Base-by-base conservation (phyloP, 2,888 invertebrate genomes). In the Yponomeuta evonymella region DNA sequence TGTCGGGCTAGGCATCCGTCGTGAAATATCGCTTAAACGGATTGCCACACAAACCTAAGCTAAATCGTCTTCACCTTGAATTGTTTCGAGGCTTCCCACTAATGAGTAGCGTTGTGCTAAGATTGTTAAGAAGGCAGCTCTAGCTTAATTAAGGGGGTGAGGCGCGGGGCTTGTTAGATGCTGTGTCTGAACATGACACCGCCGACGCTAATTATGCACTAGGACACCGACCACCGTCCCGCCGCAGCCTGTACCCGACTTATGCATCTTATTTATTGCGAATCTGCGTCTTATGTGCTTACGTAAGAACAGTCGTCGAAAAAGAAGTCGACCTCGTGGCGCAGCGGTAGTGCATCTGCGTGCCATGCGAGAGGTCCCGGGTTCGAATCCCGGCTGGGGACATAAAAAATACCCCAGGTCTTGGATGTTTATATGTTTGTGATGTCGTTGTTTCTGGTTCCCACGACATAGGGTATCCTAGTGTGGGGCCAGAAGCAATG, bases 141-240 rank as follows among this genome's bases (percentile, higher is more conserved):
- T 4, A 12, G 51, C 51, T 58, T 58, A 58, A 58, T 58, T 58
- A 69, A 29, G 51, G 69, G 69, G 11, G 69, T 30, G 69, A 51
- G 48, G 69, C 51, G 69, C 82, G 82, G 81, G 81, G 80, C 86
- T 90, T 86, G 89, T 89, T 90, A 89, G 85, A 76, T 81, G 76
- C 75, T 74, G 75, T 81, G 83, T 88, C 90, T 90, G 90, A 87
- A 90, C 88, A 81, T 90, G 90, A 90, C 90, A 90, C 90, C 88
- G 76, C 73, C 77, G 74, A 75, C 77, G 86, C 87, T 90, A 90
- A 90, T 91, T 89, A 87, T 83, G 82, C 78, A 80, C 75, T 81
- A 86, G 85, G 85, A 88, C 85, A 81, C 51, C n/a, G 51, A 15
- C n/a, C 48, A 9, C 43, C 36, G 48, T 48, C 67, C 67, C 67